Evolutionary conservation across 2,888 invertebrate species (phyloP).

Genomic region (Platynereis dumerilii): DNA sequence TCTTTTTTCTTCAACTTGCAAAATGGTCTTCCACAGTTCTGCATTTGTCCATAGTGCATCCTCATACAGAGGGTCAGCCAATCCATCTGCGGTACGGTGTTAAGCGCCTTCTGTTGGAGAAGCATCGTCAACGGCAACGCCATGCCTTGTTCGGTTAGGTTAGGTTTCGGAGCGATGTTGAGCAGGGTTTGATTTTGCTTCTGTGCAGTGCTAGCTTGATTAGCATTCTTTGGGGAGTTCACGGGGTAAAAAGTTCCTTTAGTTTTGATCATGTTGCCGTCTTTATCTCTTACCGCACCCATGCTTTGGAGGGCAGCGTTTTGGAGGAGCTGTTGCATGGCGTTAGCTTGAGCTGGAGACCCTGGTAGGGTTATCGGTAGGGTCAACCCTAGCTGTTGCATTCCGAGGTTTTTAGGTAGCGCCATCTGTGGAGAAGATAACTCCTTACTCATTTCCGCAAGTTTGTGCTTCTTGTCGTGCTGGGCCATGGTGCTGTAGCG

Average conservation of each 20-base stretch:
- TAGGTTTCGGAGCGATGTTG: conserved; percentile 29
- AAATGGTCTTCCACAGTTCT: conserved; percentile 75
- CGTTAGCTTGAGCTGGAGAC: neutral
- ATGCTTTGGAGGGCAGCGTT: conserved; percentile 10
- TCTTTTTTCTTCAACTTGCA: conserved; percentile 80
- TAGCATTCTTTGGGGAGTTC: neutral
- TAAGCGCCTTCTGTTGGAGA: conserved; percentile 30
- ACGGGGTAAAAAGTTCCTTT: conserved; percentile 87
- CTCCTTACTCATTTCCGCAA: conserved; percentile 29
- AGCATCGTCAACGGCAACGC: conserved; percentile 26
- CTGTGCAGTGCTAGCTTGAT: neutral
- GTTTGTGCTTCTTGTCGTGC: conserved; percentile 74
- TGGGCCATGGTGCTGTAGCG: conserved; percentile 77
- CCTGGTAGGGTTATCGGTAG: conserved; percentile 50
- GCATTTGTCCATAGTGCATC: conserved; percentile 54
- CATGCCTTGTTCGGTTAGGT: neutral
- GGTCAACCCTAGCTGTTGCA: conserved; percentile 89
- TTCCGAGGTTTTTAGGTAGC: conserved; percentile 79
- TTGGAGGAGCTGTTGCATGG: neutral
- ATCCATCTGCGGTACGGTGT: conserved; percentile 23
- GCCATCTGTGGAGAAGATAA: conserved; percentile 5
- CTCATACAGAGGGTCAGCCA: conserved; percentile 41
- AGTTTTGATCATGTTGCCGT: conserved; percentile 80
- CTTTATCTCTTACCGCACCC: neutral
- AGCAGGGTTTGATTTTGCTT: conserved; percentile 12